These are phyloP conservation scores for Macrostomum lignano DNA, from an alignment of 1,140 invertebrate genomes.

Conservation along the genomic window DNA sequence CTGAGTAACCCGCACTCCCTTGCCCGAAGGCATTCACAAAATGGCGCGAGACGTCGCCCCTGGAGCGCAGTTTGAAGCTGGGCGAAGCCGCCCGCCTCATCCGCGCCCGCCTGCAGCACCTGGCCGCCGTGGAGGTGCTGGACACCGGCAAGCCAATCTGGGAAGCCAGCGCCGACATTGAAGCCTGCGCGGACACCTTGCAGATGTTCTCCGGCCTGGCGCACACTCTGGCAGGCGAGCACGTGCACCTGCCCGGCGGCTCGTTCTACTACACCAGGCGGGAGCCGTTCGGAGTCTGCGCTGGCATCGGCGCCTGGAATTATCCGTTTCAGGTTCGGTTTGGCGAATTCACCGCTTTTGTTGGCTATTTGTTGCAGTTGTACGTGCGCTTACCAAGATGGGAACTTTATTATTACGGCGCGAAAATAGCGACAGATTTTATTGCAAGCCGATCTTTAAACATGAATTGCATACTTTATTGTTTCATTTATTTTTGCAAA, in stretches of 20 bases:
- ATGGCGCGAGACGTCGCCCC: too few relatives aligned
- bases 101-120: constrained; percentile 10
- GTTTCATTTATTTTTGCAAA: too few relatives aligned
- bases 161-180: constrained; percentile 29
- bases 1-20: too few relatives aligned
- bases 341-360: constrained; percentile 30
- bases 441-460: too few relatives aligned
- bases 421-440: too few relatives aligned
- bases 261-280: constrained; percentile 26
- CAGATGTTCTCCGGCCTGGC: constrained; percentile 30
- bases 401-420: too few relatives aligned
- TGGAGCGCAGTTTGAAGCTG: constrained; percentile 1
- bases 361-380: constrained; percentile 33
- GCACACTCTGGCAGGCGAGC: constrained; percentile 15
- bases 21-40: too few relatives aligned
- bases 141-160: constrained; percentile 32
- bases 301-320: constrained; percentile 34
- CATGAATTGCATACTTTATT: too few relatives aligned
- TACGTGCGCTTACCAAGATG: too few relatives aligned
- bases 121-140: constrained; percentile 23
- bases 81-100: background rate
- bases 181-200: constrained; percentile 27
- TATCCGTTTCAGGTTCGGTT: constrained; percentile 35
- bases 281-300: constrained; percentile 33
- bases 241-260: constrained; percentile 16